Base-by-base conservation (phyloP, 2,888 invertebrate genomes). In the Catocala sponsa region DNA sequence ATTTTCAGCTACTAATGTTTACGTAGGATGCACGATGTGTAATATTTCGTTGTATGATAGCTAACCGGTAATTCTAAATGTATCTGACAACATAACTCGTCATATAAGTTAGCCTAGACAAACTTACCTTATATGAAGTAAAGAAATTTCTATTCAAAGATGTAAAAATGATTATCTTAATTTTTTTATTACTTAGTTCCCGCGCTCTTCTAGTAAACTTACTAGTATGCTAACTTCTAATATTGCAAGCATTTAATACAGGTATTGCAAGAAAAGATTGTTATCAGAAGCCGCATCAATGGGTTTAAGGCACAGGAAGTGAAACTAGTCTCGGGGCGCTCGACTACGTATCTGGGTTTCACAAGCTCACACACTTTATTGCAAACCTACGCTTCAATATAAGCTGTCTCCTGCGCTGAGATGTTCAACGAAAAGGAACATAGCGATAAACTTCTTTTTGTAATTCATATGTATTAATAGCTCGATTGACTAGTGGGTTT, bases 241-340 rank as follows among this genome's bases (percentile, higher is more conserved):
- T 5, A 44, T 44, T 43, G 5, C n/a, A 5, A 44, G 4, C 44
- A 38, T 38, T 35, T 38, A 38, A 55, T 47, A 46, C 42, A 65
- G 25, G 52, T 62, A 55, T 65, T 69, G 60, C 68, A 65, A 63
- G 57, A 58, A 68, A 63, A 72, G 64, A 71, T 70, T 64, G 50
- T 35, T 66, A 74, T 79, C 69, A 54, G 62, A 68, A 68, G 59
- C 70, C 63, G 74, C 72, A 79, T 78, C 80, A 79, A 76, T 79
- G 74, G 72, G 77, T 81, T 79, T 72, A 78, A 81, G 76, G 78
- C 75, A 78, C 82, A 82, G 88, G 88, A 88, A 87, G 85, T 84
- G 85, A 86, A 88, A 88, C 82, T 76, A 70, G 80, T 73, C 74
- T 73, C 74, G 63, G 74, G 72, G 74, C 76, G 79, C 73, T 72